Conservation (phyloP, 2,888 invertebrate genomes). For the Calliphora vomitoria region DNA sequence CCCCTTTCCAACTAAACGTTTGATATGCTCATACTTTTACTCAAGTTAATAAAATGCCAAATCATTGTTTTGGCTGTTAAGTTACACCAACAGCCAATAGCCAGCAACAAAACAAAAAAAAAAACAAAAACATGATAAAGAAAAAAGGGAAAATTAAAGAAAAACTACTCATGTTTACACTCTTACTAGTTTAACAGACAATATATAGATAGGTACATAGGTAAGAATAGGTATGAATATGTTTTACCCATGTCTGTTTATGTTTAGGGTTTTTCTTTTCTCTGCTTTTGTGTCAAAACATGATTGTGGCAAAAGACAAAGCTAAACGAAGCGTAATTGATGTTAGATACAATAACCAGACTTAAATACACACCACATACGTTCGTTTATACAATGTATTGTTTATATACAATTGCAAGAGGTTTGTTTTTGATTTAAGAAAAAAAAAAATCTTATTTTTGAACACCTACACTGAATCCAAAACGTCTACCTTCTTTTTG, state of each 20-base stretch:
- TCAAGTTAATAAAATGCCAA: slow-evolving; percentile 52
- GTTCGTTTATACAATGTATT: not conserved
- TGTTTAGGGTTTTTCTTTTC: slow-evolving; percentile 27
- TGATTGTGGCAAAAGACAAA: slow-evolving; percentile 17
- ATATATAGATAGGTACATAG: not conserved
- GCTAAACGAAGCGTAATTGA: slow-evolving; percentile 53
- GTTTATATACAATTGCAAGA: not conserved
- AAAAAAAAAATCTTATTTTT: not conserved
- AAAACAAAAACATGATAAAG: not conserved
- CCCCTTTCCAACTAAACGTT: slow-evolving; percentile 5
- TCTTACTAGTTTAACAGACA: slow-evolving; percentile 1
- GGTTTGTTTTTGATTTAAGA: not conserved
- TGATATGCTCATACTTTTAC: slow-evolving; percentile 44
- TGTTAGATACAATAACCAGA: slow-evolving; percentile 31
- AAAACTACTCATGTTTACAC: slow-evolving; percentile 27
- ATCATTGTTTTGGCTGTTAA: slow-evolving; percentile 52
- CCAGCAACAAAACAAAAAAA: not conserved
- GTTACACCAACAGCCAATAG: slow-evolving; percentile 8
- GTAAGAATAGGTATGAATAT: not conserved
- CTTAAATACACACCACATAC: not conserved
- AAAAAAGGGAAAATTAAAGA: slow-evolving; percentile 38
- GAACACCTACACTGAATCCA: slow-evolving; percentile 4
- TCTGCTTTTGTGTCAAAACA: slow-evolving; percentile 37
- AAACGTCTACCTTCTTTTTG: not conserved
- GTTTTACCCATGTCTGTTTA: not conserved